Base-by-base conservation (phyloP, 2,113 vertebrate species). In the Chitala chitala region DNA sequence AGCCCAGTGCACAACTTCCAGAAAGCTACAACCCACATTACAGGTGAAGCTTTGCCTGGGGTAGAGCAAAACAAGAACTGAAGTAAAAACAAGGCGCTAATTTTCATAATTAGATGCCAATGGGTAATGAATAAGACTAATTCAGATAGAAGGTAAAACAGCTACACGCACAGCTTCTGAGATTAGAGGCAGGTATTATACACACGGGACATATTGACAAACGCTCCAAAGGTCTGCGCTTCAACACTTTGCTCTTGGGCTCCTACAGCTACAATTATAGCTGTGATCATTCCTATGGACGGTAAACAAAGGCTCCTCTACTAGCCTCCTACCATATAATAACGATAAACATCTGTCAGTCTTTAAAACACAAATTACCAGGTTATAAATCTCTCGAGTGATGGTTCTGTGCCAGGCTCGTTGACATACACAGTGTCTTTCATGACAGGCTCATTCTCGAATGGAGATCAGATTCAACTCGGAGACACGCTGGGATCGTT, bases 401-500 rank as follows among this genome's bases (percentile, higher is more conserved):
- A 61, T 4, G 15, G 2, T n/a, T n/a, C n/a, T n/a, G n/a, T n/a
- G n/a, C n/a, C n/a, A n/a, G 22, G 42, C 24, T 13, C 1, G 24
- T 15, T 42, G 36, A 65, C 36, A 12, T 22, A 12, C 33, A 64
- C 61, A n/a, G 44, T 26, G 55, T n/a, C 50, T 24, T 53, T 61
- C 15, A 55, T 58, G 59, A n/a, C n/a, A 44, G 22, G 46, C 61
- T 68, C 58, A 75, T 29, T 76, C 36, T 69, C 69, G 24, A 20
- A 75, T 46, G 75, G 55, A 64, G 51, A 36, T 64, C 44, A 40
- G 36, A 79, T 77, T 73, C 73, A 77, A 15, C 46, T 58, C 38
- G 22, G 24, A 24, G 26, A n/a, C 36, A 66, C 53, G 50, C 73
- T 61, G 68, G 36, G 22, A 24, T 71, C 76, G 22, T 66, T 76